Evolutionary conservation across 2,888 invertebrate species (phyloP).

Genomic region (Nysson spinosus): DNA sequence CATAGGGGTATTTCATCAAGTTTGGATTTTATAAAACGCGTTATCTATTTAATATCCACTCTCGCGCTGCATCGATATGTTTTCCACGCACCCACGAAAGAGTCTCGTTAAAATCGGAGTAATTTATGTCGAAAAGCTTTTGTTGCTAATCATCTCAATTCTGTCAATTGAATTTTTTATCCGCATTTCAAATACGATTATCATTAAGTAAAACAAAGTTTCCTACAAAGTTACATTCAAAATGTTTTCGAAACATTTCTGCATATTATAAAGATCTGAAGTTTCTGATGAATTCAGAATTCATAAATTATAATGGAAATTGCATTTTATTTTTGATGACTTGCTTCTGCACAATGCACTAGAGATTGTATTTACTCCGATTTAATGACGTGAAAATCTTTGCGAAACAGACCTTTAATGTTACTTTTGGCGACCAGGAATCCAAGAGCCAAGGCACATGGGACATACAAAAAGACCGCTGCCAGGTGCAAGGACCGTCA

Average conservation of each 20-base stretch:
- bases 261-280: no score
- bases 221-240: no score
- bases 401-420: conserved; percentile 28
- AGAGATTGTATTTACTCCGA: conserved; percentile 59
- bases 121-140: conserved; percentile 15
- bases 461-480: conserved; percentile 76
- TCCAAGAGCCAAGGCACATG: conserved; percentile 69
- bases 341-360: conserved; percentile 8
- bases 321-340: neutral
- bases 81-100: conserved; percentile 15
- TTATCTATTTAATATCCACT: conserved; percentile 43
- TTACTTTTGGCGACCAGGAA: conserved; percentile 64
- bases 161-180: neutral
- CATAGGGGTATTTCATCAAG: conserved; percentile 16
- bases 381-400: conserved; percentile 43
- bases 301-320: no score
- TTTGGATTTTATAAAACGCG: conserved; percentile 11
- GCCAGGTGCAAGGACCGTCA: conserved; percentile 84
- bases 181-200: no score
- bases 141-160: neutral
- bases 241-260: no score
- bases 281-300: no score
- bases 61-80: conserved; percentile 64
- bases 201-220: no score
- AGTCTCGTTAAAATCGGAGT: conserved; percentile 63